These are phyloP conservation scores for Platysternon megacephalum DNA, from an alignment of 2,113 vertebrate species.

Conservation along the genomic window DNA sequence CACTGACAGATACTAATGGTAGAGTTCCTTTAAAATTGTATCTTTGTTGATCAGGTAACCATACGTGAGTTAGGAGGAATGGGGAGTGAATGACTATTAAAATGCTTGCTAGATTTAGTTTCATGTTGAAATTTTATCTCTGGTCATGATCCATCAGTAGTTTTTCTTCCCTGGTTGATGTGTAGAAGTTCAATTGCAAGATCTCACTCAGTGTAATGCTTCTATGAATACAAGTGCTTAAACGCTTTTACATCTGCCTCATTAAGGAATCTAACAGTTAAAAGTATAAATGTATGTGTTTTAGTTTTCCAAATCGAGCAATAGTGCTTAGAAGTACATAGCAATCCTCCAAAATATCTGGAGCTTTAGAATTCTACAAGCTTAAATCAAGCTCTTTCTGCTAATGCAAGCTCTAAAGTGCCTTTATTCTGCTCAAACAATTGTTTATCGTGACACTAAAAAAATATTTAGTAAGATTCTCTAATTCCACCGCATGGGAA, in stretches of 20 bases:
- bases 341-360: neutral
- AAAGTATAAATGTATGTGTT: neutral
- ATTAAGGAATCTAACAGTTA: fast-evolving
- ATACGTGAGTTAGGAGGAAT: neutral
- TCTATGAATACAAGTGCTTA: neutral
- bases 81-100: neutral
- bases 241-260: fast-evolving
- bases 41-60: neutral
- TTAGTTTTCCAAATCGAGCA: neutral
- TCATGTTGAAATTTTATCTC: neutral
- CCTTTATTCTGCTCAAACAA: fast-evolving
- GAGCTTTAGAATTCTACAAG: neutral
- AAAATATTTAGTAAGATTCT: neutral
- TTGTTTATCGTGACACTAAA: fast-evolving
- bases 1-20: neutral
- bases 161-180: conserved; percentile 19
- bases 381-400: neutral
- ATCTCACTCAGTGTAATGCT: neutral
- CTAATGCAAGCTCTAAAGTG: neutral
- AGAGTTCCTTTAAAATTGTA: neutral
- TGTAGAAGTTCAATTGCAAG: neutral
- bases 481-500: neutral
- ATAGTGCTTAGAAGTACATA: neutral
- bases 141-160: neutral
- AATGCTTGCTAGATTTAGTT: neutral